Base-by-base conservation (phyloP, 2,888 invertebrate genomes). In the Andrena hattorfiana region DNA sequence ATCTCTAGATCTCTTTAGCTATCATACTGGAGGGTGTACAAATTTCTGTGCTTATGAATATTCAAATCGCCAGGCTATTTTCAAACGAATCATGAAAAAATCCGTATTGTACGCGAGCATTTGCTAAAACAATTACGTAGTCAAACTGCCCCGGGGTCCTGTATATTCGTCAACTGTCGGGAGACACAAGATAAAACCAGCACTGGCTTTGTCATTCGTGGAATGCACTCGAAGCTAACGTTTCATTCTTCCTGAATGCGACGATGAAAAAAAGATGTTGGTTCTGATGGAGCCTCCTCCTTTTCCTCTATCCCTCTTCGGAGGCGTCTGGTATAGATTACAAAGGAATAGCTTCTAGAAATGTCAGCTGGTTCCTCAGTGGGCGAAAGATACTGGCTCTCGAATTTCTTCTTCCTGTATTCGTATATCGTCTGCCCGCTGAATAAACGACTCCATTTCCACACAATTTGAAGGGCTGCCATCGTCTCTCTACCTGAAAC, bases 301-400 rank as follows among this genome's bases (percentile, higher is more conserved):
- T 62, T 32, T 4, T 32, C 42, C 54, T 48, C 67, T 42, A 67
- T 68, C 78, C 75, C 76, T 77, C 67, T 72, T 75, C 70, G 71
- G 56, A 86, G 87, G 62, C 85, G 67, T 73, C 77, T 77, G 49
- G 78, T 80, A 87, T 77, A 81, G 78, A 87, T 87, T 87, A 85
- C 87, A 85, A 87, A 87, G 81, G 81, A 81, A 87, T 70, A 81
- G 81, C 83, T 85, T 67, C 72, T 77, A 78, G 83, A 81, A 87
- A 87, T 78, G 86, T 83, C 85, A 64, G 60, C 32, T 64, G 66
- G 64, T 72, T 72, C 69, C 60, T 8, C 56, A 23, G 67, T 30
- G 62, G 73, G 77, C 30, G 84, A 56, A 77, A 79, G 69, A 77
- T 64, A 66, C 72, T 73, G 63, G 51, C 76, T 87, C 85, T 86